Conservation (phyloP, 2,797 vertebrate genomes). For the Tinamus major region DNA sequence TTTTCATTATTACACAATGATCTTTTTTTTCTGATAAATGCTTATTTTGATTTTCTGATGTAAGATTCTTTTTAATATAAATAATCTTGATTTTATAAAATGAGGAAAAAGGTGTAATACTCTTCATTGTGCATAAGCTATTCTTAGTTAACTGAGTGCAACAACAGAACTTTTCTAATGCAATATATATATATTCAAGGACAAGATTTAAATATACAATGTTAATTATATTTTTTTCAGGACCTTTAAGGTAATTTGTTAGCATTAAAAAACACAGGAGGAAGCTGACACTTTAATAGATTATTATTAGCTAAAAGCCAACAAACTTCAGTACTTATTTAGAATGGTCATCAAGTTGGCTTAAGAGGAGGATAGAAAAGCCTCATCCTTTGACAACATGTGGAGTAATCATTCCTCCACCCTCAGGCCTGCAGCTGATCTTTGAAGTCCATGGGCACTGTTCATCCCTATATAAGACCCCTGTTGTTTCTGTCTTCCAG, state of each 20-base stretch:
- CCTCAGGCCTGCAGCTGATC: background rate
- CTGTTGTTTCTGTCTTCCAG: background rate
- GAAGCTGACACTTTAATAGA: background rate
- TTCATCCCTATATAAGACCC: background rate
- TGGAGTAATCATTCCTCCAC: background rate
- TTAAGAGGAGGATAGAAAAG: background rate
- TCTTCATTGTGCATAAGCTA: background rate
- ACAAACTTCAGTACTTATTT: background rate
- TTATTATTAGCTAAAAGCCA: background rate
- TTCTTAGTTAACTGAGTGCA: background rate
- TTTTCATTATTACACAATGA: background rate
- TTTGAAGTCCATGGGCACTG: background rate
- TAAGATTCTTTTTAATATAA: background rate
- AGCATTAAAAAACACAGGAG: background rate
- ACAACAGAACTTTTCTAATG: background rate
- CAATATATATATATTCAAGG: background rate
- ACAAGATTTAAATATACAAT: background rate
- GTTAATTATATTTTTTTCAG: background rate
- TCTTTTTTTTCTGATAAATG: background rate
- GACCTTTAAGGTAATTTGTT: background rate
- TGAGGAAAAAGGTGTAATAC: background rate
- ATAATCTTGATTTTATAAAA: background rate
- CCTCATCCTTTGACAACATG: background rate
- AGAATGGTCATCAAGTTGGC: background rate
- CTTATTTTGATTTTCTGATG: background rate